Evolutionary conservation across 2,888 invertebrate species (phyloP).

Genomic region (Silvanus unidentatus): DNA sequence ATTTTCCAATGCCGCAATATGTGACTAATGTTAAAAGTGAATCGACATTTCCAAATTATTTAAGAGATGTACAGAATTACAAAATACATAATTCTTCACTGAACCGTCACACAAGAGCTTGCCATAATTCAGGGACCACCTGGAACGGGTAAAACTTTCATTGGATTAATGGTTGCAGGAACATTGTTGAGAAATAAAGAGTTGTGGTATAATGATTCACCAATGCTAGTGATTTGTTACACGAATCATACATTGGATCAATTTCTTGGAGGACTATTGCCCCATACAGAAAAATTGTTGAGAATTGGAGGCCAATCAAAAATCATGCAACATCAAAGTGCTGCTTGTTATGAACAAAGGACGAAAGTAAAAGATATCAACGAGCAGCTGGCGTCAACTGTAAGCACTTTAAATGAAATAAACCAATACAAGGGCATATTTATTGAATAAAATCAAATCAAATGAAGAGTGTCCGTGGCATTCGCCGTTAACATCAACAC

Average conservation of each 20-base stretch:
- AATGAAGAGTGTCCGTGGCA: too few relatives aligned
- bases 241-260: conserved; percentile 87
- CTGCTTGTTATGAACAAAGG: too few relatives aligned
- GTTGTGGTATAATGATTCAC: conserved; percentile 44
- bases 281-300: conserved; percentile 55
- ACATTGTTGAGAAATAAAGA: conserved; percentile 56
- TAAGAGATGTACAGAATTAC: too few relatives aligned
- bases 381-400: too few relatives aligned
- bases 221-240: conserved; percentile 73
- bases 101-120: conserved; percentile 65
- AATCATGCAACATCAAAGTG: conserved; percentile 45
- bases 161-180: conserved; percentile 70
- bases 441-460: too few relatives aligned
- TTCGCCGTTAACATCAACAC: too few relatives aligned
- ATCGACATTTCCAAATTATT: conserved; percentile 12
- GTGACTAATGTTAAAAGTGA: conserved; percentile 52
- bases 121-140: conserved; percentile 82
- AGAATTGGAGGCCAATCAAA: conserved; percentile 67
- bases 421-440: too few relatives aligned
- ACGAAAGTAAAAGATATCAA: too few relatives aligned
- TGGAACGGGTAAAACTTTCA: conserved; percentile 79
- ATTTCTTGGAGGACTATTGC: conserved; percentile 66
- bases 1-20: conserved; percentile 65
- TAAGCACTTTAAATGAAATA: too few relatives aligned
- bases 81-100: too few relatives aligned